Percentiles rank a stretch among this genome's conserved stretches.
Conservation (phyloP, 2,113 vertebrate genomes). For the Oreamnos americanus region DNA sequence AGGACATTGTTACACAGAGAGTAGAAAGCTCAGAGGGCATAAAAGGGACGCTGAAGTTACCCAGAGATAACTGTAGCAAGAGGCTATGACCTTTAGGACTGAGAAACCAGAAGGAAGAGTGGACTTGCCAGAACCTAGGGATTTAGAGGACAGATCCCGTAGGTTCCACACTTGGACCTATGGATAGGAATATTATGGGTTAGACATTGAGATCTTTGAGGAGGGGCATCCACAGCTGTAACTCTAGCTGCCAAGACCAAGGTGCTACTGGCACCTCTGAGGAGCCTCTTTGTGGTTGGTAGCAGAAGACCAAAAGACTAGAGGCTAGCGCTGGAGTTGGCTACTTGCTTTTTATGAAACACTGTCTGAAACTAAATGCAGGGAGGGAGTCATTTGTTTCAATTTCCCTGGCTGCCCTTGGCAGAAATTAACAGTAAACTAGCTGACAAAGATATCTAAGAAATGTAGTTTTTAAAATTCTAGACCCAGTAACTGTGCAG, state of each 20-base stretch:
- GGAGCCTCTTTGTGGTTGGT: not conserved
- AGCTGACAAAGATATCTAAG: not conserved
- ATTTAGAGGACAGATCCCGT: not conserved
- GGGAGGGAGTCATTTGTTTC: not conserved
- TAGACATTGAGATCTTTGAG: not conserved
- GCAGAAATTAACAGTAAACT: not conserved
- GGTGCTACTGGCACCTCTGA: not conserved
- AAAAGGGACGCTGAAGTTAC: not conserved
- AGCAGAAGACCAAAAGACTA: not conserved
- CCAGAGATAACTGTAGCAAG: not conserved
- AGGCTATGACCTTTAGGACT: fast-evolving
- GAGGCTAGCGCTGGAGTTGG: not conserved
- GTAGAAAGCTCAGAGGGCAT: not conserved
- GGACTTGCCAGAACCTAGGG: not conserved
- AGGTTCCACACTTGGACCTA: not conserved
- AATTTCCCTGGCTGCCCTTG: not conserved
- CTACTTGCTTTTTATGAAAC: not conserved
- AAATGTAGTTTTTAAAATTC: not conserved
- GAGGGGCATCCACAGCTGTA: not conserved
- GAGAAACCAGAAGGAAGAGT: not conserved
- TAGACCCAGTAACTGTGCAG: not conserved
- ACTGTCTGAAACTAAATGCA: not conserved
- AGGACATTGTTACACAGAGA: not conserved
- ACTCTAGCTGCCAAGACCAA: not conserved
- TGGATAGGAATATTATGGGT: not conserved